Evolutionary conservation across 2,888 invertebrate species (phyloP), one percentile per base, ranked within the genome.

Genomic region (Aphidius colemani): DNA sequence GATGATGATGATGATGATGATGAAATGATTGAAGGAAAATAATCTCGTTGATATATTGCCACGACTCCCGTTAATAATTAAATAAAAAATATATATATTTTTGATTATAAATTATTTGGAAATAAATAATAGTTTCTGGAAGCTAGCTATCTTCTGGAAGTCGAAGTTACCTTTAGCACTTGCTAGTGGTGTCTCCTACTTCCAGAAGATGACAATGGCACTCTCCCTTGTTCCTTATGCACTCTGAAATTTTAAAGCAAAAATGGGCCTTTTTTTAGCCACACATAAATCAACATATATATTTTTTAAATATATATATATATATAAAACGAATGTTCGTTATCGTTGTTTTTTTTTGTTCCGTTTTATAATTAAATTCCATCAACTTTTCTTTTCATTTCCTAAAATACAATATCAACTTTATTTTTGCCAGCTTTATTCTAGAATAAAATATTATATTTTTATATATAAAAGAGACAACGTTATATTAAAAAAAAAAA

Each of bases 191-290:
- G 83, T 83, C 85, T 85, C 85, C 85, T 86, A 86, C 85, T 86
- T 86, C 86, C 85, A 85, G 85, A 84, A 85, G 85, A 85, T 85
- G 85, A 85, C 85, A 84, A 84, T 83, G 84, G 83, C 83, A 83
- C 85, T 85, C 82, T 81, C 30, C 80, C 81, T 79, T 81, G 82
- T 82, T 82, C 83, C 83, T 82, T 82, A 83, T 83, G 85, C 85
- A 85, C 85, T 86, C 86, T 86, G 86, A 82, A 86, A 86, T 85
- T 84, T 30, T 79, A 85, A 85, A 86, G 86, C 83, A 86, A 83
- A 85, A 84, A 81, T 85, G 84, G 84, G 30, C 30, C 5, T 30
- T 83, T 83, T 57, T 80, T 82, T 79, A 76, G 74, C 75, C 75
- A 74, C 75, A 18, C 13, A 18, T 2, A 13, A n/a, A n/a, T n/a